phyloP scores from a whole-genome alignment of 2,888 invertebrate species.

The Ernsta delagoae region DNA sequence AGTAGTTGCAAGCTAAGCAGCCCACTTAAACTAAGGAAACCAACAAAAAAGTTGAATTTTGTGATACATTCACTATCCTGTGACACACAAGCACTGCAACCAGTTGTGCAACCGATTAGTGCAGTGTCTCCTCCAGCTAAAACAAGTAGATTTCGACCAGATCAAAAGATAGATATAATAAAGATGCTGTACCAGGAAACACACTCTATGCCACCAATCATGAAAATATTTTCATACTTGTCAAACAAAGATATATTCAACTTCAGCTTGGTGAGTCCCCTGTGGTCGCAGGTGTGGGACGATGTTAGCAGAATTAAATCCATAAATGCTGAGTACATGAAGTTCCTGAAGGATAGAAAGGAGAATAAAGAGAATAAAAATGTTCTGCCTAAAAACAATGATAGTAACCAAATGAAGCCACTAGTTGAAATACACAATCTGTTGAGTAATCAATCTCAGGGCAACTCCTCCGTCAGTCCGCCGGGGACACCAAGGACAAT shows the following conservation, averaged over 20 bases:
- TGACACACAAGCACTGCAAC: slow-evolving; percentile 61
- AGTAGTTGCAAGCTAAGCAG: slow-evolving; percentile 62
- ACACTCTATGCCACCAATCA: slow-evolving; percentile 61
- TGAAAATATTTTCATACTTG: slow-evolving; percentile 67
- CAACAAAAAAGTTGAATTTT: slow-evolving; percentile 67
- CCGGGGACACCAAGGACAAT: slow-evolving; percentile 72
- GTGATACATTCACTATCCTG: slow-evolving; percentile 71
- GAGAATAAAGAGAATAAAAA: slow-evolving; percentile 71
- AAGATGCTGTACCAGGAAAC: slow-evolving; percentile 59
- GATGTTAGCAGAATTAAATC: slow-evolving; percentile 57
- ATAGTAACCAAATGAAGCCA: slow-evolving; percentile 50
- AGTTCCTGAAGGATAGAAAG: slow-evolving; percentile 59
- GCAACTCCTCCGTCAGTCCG: slow-evolving; percentile 55
- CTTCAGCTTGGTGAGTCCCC: slow-evolving; percentile 67
- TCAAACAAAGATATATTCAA: slow-evolving; percentile 70
- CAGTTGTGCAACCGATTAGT: slow-evolving; percentile 47
- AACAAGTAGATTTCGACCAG: slow-evolving; percentile 59
- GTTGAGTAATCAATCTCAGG: slow-evolving; percentile 47
- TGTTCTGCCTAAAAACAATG: slow-evolving; percentile 48
- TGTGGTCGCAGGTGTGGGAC: slow-evolving; percentile 69
- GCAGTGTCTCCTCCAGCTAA: slow-evolving; percentile 49
- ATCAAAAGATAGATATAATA: slow-evolving; percentile 74
- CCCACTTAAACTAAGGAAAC: slow-evolving; percentile 57
- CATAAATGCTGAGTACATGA: slow-evolving; percentile 57
- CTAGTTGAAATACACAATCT: slow-evolving; percentile 71